Evolutionary conservation across 2,888 invertebrate genomes (phyloP), one percentile per base, ranked within the genome.

Genomic region (Orthosia gothica): DNA sequence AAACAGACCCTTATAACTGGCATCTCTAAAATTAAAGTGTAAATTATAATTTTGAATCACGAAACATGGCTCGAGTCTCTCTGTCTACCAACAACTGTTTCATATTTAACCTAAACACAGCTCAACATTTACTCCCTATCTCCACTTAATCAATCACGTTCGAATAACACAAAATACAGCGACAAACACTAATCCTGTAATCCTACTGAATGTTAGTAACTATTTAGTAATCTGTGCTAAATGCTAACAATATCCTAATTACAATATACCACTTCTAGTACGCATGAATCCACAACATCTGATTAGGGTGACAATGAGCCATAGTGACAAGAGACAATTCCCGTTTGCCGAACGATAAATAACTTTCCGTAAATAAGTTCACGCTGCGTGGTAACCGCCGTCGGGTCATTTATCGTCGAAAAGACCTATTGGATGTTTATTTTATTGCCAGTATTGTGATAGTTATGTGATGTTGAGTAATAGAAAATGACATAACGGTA

Each of bases 221-320:
- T 40, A 32, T 32, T 5, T 32, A 32, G 7, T 32, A 32, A 32
- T 32, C 32, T 32, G 7, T 32, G 32, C 32, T 32, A 32, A 7
- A 32, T 7, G 5, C 50, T 55, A 64, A 54, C 58, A 78, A 75
- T 71, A 67, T 73, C 26, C 70, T 78, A 67, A 84, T 76, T 70
- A 74, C 69, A 65, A 70, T 59, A 62, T 72, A 70, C 70, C 85
- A 63, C 82, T 65, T 85, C 85, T 52, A 85, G 85, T 66, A 67
- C 64, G 73, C 47, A 69, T 78, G 66, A 69, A 84, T 83, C 84
- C 81, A 79, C 75, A 72, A 80, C 65, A 80, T 70, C 87, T 89
- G 88, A 91, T 90, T 89, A 90, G 88, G 88, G 87, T 83, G 90
- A 88, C 90, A 89, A 90, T 88, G 83, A 85, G 76, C 66, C 70